Percentiles rank a stretch among this genome's conserved stretches.
These are phyloP conservation scores for Sycophila texana DNA, from an alignment of 2,888 invertebrate genomes.

Conservation along the genomic window DNA sequence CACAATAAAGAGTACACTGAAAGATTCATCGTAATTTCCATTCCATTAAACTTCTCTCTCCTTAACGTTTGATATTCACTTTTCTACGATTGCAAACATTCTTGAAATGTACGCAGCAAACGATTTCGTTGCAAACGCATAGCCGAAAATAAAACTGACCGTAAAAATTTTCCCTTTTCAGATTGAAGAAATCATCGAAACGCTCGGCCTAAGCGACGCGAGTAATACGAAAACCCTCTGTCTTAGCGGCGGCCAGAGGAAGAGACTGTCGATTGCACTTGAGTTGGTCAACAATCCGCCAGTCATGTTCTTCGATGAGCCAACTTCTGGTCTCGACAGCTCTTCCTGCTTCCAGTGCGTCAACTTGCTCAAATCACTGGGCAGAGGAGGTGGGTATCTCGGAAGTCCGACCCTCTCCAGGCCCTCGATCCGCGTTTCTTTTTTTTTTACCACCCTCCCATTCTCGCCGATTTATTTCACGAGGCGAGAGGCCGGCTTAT, in stretches of 20 bases:
- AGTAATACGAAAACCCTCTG: constrained; percentile 87
- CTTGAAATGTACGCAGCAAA: too few relatives aligned
- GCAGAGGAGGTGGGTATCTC: constrained; percentile 81
- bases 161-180: constrained; percentile 56
- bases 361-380: constrained; percentile 90
- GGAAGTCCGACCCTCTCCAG: too few relatives aligned
- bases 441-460: too few relatives aligned
- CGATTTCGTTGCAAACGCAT: neutral
- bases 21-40: neutral
- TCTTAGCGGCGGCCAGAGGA: constrained; percentile 93
- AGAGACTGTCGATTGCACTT: constrained; percentile 92
- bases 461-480: too few relatives aligned
- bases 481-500: too few relatives aligned
- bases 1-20: too few relatives aligned
- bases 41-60: neutral
- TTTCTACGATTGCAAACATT: too few relatives aligned
- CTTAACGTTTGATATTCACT: too few relatives aligned
- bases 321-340: constrained; percentile 94
- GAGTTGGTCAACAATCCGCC: constrained; percentile 97
- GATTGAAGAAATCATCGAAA: constrained; percentile 88
- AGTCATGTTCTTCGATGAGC: constrained; percentile 98
- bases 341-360: constrained; percentile 96
- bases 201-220: constrained; percentile 87
- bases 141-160: neutral
- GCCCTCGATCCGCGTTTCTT: too few relatives aligned